Base-by-base conservation (phyloP, 2,797 vertebrate genomes). In the Peromyscus aztecus region DNA sequence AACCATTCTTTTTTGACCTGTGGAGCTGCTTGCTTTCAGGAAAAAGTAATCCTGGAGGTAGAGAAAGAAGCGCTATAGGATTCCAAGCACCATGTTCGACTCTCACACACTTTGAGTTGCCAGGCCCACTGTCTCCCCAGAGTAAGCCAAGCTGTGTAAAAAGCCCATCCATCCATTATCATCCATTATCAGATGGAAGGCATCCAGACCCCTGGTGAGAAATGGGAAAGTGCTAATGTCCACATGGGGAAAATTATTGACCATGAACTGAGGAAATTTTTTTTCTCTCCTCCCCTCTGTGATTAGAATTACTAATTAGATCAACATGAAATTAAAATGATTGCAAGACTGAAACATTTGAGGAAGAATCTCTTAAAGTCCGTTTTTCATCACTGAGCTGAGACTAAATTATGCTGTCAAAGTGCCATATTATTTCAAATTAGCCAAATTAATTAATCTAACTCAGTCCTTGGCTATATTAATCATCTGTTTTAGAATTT, bases 371-470 rank as follows among this genome's bases (percentile, higher is more conserved):
- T 92, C 59, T 95, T 81, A 43, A 95, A 96, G 31, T 94, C 81
- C n/a, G 43, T 88, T 95, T 97, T 95, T 97, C 71, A 92, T 96
- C 85, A 81, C 49, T 95, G 94, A 98, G 91, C 78, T 34, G 94
- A 98, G 76, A 78, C 83, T 98, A 96, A 98, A 97, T 97, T 97
- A 96, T 88, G 29, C 95, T 98, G 92, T 98, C 98, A 98, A 97
- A 95, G 91, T 89, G 37, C 81, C 89, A 31, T 96, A 93, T 98
- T 98, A 96, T 97, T 98, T 96, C 96, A 91, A 96, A 91, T 98
- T 96, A 97, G 46, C 90, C 93, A 97, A 97, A 98, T 98, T 98
- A 97, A 94, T 65, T 75, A 97, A 98, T 96, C 89, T 89, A 97
- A 95, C 52, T 97, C 89, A 83, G 37, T 97, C 89, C 89, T 97